Conservation (phyloP, 2,113 vertebrate genomes). For the Hippocampus barbouri region DNA sequence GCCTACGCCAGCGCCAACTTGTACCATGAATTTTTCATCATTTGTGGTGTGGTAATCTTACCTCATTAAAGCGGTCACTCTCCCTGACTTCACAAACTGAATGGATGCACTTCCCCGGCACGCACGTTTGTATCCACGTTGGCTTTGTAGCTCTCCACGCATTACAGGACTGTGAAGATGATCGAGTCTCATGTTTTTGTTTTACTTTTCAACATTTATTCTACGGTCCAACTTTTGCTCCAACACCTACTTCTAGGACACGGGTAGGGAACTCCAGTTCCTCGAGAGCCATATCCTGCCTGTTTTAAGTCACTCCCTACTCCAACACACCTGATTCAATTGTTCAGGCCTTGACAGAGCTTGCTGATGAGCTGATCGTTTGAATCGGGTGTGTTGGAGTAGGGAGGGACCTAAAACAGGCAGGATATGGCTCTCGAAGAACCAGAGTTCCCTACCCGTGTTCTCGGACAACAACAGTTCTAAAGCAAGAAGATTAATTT, state of each 20-base stretch:
- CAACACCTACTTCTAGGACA: background rate
- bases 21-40: constrained; percentile 73
- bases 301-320: no score
- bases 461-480: background rate
- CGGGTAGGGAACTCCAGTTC: no score
- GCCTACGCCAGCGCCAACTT: constrained; percentile 66
- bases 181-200: background rate
- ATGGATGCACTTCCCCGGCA: constrained; percentile 37
- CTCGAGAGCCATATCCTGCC: no score
- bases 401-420: no score
- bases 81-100: constrained; percentile 38
- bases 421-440: no score
- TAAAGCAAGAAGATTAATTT: background rate
- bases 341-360: no score
- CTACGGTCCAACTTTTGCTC: background rate
- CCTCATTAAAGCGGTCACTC: constrained; percentile 67
- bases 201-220: background rate
- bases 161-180: background rate
- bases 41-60: constrained; percentile 66
- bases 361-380: no score
- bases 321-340: no score
- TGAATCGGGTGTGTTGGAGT: no score
- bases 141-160: background rate
- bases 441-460: no score
- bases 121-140: constrained; percentile 1